Conservation (phyloP, 2,888 invertebrate genomes). For the Harpalus rufipes region DNA sequence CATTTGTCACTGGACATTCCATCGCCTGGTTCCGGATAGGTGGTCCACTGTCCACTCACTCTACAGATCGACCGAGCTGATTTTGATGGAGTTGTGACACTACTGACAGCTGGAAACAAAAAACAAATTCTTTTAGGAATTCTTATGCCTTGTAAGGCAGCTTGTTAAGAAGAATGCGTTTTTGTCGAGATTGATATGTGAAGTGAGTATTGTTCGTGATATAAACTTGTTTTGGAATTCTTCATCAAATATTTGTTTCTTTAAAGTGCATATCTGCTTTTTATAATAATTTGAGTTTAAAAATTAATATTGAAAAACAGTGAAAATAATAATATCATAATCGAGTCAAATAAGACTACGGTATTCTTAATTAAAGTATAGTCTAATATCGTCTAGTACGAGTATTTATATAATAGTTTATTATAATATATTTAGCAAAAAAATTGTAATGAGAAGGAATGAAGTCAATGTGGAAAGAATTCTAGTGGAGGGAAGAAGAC, state of each 20-base stretch:
- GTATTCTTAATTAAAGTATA: too few relatives aligned
- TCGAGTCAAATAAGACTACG: too few relatives aligned
- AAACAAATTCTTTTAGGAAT: slow-evolving; percentile 4
- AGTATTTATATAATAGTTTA: too few relatives aligned
- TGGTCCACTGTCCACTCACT: slow-evolving; percentile 47
- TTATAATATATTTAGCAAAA: too few relatives aligned
- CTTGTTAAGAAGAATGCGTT: not conserved
- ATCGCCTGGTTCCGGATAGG: slow-evolving; percentile 56
- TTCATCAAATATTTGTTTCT: not conserved
- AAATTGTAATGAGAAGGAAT: too few relatives aligned
- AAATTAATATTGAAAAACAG: too few relatives aligned
- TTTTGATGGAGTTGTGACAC: slow-evolving; percentile 51
- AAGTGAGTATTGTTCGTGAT: not conserved
- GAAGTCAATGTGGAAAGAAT: too few relatives aligned
- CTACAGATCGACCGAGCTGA: slow-evolving; percentile 13
- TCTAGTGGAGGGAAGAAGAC: too few relatives aligned
- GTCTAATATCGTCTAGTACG: too few relatives aligned
- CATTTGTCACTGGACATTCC: slow-evolving; percentile 65
- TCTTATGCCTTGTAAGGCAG: not conserved
- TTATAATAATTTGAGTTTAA: too few relatives aligned
- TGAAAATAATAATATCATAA: too few relatives aligned
- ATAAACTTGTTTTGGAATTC: not conserved
- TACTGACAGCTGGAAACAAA: slow-evolving; percentile 12
- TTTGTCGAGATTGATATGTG: not conserved
- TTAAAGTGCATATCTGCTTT: not conserved